Percentiles rank a stretch among this genome's conserved stretches.
phyloP scores from a whole-genome alignment of 1,140 invertebrate species.

The Scaptomyza hsui region DNA sequence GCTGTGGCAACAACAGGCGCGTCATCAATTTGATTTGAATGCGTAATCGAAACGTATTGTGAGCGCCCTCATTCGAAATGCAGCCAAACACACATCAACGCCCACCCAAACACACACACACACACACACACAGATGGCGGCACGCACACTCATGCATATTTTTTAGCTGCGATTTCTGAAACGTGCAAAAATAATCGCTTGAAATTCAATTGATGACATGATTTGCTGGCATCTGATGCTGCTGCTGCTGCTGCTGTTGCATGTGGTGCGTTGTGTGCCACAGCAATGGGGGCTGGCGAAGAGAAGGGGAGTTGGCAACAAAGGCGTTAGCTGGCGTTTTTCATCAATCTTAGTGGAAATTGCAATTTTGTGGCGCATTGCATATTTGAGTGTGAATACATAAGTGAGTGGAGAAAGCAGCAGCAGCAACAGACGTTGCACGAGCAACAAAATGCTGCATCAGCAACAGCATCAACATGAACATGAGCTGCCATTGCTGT shows the following conservation, averaged over 20 bases:
- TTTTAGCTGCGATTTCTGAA: slow-evolving; percentile 67
- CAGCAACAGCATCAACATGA: slow-evolving; percentile 33
- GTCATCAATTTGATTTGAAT: slow-evolving; percentile 77
- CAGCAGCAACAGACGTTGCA: slow-evolving; percentile 5
- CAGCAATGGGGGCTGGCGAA: not conserved
- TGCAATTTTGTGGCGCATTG: slow-evolving; percentile 78
- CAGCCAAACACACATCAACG: slow-evolving; percentile 27
- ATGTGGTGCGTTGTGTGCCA: slow-evolving; percentile 9
- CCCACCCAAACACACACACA: not conserved
- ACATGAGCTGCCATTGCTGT: slow-evolving; percentile 28
- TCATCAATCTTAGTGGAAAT: slow-evolving; percentile 82
- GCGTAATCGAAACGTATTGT: slow-evolving; percentile 80
- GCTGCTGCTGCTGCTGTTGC: slow-evolving; percentile 42
- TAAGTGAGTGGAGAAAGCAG: slow-evolving; percentile 58
- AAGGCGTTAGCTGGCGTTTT: slow-evolving; percentile 58
- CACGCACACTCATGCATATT: slow-evolving; percentile 62
- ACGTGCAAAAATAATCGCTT: slow-evolving; percentile 79
- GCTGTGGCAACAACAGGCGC: slow-evolving; percentile 54
- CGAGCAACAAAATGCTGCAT: slow-evolving; percentile 31
- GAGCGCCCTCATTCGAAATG: slow-evolving; percentile 49
- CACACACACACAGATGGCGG: slow-evolving; percentile 9
- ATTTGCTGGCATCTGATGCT: slow-evolving; percentile 67
- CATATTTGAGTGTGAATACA: slow-evolving; percentile 74
- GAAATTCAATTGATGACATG: slow-evolving; percentile 82
- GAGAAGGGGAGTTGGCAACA: not conserved